Conservation (phyloP, 2,113 vertebrate genomes). For the Rhombomys opimus region DNA sequence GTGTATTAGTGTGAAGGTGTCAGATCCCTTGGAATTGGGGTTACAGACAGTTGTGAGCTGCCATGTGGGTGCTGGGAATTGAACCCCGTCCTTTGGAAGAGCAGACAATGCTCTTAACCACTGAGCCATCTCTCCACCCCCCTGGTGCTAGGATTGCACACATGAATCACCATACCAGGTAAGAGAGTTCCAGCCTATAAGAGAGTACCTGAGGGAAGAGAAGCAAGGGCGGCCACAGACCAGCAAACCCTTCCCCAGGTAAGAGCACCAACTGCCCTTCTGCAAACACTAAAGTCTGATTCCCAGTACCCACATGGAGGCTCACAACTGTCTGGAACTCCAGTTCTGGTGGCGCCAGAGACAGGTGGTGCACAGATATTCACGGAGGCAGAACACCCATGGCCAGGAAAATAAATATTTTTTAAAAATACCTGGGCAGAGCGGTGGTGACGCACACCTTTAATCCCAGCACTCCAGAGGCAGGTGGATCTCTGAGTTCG, state of each 20-base stretch:
- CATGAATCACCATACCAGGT: neutral
- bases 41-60: too few species aligned
- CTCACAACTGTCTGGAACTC: neutral
- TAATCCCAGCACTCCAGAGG: too few species aligned
- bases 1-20: too few species aligned
- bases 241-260: neutral
- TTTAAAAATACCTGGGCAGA: neutral
- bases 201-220: neutral
- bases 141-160: neutral
- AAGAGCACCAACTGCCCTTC: neutral
- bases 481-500: too few species aligned
- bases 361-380: too few species aligned
- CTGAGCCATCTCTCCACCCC: too few species aligned
- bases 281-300: neutral
- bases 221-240: neutral
- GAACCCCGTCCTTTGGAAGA: too few species aligned
- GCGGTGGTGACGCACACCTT: too few species aligned
- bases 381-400: neutral
- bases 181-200: neutral
- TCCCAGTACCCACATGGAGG: neutral
- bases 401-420: neutral
- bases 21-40: too few species aligned
- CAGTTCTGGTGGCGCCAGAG: neutral
- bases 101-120: too few species aligned
- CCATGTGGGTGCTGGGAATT: too few species aligned